phyloP scores from a whole-genome alignment of 2,113 vertebrate genomes.

The Cepphus grylle region DNA sequence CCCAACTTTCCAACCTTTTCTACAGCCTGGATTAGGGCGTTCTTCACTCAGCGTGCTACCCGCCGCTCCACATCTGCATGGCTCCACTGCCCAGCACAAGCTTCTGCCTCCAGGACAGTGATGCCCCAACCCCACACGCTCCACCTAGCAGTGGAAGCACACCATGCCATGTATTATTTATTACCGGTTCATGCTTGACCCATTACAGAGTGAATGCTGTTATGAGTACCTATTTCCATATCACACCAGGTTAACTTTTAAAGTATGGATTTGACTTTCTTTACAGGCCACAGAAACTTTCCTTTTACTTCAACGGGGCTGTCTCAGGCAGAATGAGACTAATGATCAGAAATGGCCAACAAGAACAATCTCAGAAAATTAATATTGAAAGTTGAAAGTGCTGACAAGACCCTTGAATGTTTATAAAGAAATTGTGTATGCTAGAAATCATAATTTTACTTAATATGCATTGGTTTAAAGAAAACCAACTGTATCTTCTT shows the following conservation, averaged over 20 bases:
- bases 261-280: neutral
- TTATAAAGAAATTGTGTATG: neutral
- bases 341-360: neutral
- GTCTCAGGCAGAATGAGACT: neutral
- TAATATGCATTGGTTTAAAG: neutral
- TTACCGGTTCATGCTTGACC: neutral
- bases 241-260: neutral
- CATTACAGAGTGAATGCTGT: neutral
- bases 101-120: neutral
- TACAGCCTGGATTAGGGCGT: neutral
- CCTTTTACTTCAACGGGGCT: neutral
- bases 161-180: neutral
- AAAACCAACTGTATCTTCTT: neutral
- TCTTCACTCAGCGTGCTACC: fast-evolving
- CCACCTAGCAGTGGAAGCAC: neutral
- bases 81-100: neutral
- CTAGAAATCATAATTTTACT: neutral
- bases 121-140: neutral
- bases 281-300: neutral
- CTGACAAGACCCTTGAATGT: neutral
- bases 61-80: neutral
- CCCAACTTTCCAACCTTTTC: neutral
- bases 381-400: neutral
- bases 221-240: neutral
- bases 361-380: neutral